Evolutionary conservation across 2,888 invertebrate species (phyloP).

Genomic region (Papilio gigon): DNA sequence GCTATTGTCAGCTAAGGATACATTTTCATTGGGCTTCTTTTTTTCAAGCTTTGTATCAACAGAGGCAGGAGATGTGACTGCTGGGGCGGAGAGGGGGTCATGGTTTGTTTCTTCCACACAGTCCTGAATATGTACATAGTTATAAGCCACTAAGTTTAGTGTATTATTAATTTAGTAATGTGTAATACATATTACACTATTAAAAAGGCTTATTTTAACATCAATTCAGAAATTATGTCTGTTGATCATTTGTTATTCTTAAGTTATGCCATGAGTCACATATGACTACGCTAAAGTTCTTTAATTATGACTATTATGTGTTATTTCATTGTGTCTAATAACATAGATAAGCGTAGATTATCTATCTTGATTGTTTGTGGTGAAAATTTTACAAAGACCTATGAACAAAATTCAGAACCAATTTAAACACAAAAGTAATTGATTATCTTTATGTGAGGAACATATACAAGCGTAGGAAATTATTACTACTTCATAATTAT

Average conservation of each 20-base stretch:
- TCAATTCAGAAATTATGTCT: background rate
- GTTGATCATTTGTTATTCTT: background rate
- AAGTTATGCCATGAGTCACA: background rate
- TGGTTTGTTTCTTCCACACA: slow-evolving; percentile 73
- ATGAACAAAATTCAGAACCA: background rate
- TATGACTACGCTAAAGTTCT: background rate
- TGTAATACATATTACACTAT: too few species aligned
- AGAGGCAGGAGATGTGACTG: slow-evolving; percentile 54
- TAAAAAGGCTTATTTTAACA: too few species aligned
- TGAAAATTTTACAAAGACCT: background rate
- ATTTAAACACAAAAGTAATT: background rate
- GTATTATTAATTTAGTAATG: too few species aligned
- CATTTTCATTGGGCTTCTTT: slow-evolving; percentile 76
- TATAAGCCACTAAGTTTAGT: too few species aligned
- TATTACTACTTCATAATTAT: slow-evolving; percentile 24
- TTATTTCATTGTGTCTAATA: slow-evolving; percentile 5
- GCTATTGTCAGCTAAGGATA: slow-evolving; percentile 85
- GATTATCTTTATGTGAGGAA: background rate
- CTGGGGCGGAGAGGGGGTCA: slow-evolving; percentile 68
- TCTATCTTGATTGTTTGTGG: background rate
- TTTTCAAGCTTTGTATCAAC: slow-evolving; percentile 65
- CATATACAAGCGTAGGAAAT: background rate
- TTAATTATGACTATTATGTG: background rate
- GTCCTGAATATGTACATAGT: slow-evolving; percentile 59
- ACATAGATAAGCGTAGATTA: background rate